phyloP scores from a whole-genome alignment of 2,888 invertebrate genomes.

The Eristalis tenax region DNA sequence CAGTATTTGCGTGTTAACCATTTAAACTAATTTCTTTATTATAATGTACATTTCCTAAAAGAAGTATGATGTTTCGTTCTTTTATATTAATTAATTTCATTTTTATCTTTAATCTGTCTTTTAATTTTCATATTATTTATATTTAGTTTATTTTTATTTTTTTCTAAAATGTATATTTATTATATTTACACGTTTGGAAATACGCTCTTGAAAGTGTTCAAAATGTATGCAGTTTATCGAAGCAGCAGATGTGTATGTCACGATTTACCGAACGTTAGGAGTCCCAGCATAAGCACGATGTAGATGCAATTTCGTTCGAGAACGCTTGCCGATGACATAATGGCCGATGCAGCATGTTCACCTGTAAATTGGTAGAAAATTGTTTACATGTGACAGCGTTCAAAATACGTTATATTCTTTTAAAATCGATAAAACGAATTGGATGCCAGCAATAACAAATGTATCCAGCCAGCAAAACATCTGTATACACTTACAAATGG shows the following conservation, averaged over 20 bases:
- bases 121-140: conserved; percentile 28
- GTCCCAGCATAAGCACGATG: conserved; percentile 43
- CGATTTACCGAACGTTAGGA: conserved; percentile 49
- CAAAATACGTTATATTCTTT: neutral
- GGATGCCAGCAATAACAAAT: conserved; percentile 52
- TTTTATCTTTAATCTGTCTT: neutral
- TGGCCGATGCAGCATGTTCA: conserved; percentile 75
- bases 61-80: conserved; percentile 33
- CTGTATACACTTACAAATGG: conserved; percentile 72
- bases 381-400: conserved; percentile 11
- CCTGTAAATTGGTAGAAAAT: conserved; percentile 57
- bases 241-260: conserved; percentile 47
- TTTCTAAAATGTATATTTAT: conserved; percentile 15
- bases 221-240: conserved; percentile 32
- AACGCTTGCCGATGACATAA: conserved; percentile 74
- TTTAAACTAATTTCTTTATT: conserved; percentile 51
- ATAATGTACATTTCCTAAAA: conserved; percentile 62
- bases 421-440: conserved; percentile 17
- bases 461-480: conserved; percentile 48
- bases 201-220: conserved; percentile 3
- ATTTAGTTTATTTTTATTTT: conserved; percentile 32
- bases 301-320: conserved; percentile 51
- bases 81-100: neutral
- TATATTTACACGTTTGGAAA: conserved; percentile 40
- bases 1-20: conserved; percentile 54